Evolutionary conservation across 1,140 invertebrate species (phyloP).

Genomic region (Elysia chlorotica): DNA sequence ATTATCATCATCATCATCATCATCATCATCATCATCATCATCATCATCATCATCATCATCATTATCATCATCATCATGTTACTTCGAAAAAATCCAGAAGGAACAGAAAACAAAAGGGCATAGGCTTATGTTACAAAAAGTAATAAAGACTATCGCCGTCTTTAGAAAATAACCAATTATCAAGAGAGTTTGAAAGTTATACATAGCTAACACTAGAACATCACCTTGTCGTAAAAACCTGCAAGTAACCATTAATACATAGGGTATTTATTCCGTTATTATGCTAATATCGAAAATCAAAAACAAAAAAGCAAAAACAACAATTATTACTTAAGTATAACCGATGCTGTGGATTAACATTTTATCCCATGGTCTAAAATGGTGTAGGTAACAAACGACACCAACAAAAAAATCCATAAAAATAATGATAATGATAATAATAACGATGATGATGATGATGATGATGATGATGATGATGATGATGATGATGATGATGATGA

Average conservation of each 20-base stretch:
- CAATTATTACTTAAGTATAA: too few relatives aligned
- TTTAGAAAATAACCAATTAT: neutral
- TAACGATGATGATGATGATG: conserved; percentile 17
- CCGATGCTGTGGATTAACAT: too few relatives aligned
- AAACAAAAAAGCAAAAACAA: too few relatives aligned
- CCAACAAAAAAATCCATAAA: too few relatives aligned
- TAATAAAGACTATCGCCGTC: neutral
- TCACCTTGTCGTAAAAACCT: too few relatives aligned
- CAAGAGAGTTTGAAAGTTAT: neutral
- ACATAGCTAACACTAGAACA: neutral
- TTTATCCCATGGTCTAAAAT: too few relatives aligned
- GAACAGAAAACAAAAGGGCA: neutral
- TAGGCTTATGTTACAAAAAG: neutral
- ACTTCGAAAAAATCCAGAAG: too few relatives aligned
- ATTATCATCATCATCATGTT: conserved; percentile 28
- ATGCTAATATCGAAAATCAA: too few relatives aligned
- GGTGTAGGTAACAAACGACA: too few relatives aligned
- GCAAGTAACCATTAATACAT: too few relatives aligned
- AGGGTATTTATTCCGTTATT: too few relatives aligned
- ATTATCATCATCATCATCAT: conserved; percentile 22
- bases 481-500: too few relatives aligned
- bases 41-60: conserved; percentile 24
- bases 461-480: conserved; percentile 26
- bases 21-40: conserved; percentile 27
- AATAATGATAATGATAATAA: conserved; percentile 25